Conservation (phyloP, 2,797 vertebrate genomes). For the Rachycentron canadum region DNA sequence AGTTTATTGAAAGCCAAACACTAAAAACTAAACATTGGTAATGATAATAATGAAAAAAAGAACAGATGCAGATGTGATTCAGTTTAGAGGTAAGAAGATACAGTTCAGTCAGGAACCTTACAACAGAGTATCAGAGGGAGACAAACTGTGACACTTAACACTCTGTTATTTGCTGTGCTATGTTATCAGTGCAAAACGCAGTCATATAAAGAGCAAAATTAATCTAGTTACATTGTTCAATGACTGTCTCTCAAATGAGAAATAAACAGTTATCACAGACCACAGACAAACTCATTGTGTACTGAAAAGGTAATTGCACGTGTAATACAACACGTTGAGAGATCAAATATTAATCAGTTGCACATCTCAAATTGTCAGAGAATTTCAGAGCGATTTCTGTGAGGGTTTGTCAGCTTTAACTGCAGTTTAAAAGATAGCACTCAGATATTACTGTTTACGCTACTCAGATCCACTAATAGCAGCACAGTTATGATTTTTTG, state of each 20-base stretch:
- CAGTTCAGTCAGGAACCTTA: neutral
- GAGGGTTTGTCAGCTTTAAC: neutral
- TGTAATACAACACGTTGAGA: conserved; percentile 3
- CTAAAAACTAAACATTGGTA: neutral
- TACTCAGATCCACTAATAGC: neutral
- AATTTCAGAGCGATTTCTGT: conserved; percentile 2
- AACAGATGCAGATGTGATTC: neutral
- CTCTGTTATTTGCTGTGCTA: neutral
- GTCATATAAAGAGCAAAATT: conserved; percentile 1
- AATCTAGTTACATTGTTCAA: conserved; percentile 8
- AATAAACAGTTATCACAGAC: conserved; percentile 17
- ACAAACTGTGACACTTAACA: neutral
- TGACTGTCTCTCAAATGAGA: conserved; percentile 12
- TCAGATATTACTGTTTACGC: neutral
- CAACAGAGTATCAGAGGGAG: neutral
- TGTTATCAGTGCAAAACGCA: conserved; percentile 1
- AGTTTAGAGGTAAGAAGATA: neutral
- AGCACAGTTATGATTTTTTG: neutral
- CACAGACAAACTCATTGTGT: conserved; percentile 12
- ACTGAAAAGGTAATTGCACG: conserved; percentile 23
- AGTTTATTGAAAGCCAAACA: neutral
- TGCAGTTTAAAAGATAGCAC: neutral
- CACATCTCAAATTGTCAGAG: neutral
- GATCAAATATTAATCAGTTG: conserved; percentile 11
- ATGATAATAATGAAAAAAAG: neutral